Evolutionary conservation across 2,113 vertebrate genomes (phyloP), one percentile per base, ranked within the genome.

Genomic region (Arothron firmamentum): DNA sequence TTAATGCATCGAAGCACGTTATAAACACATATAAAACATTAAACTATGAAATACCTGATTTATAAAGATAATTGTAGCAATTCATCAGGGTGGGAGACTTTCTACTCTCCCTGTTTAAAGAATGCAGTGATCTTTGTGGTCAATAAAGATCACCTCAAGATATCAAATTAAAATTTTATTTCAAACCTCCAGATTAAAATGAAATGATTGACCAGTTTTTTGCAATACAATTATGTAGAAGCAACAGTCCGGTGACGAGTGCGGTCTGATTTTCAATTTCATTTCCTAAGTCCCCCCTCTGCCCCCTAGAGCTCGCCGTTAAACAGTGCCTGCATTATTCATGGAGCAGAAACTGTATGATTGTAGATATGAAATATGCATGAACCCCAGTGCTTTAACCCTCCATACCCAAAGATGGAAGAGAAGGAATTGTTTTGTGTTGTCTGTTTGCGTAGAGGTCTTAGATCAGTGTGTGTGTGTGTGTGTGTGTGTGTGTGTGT

Each of bases 311-410:
- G 45, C 72, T 82, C 68, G 66, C 76, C 67, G 59, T 83, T 87
- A 86, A 87, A 82, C 83, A 75, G 46, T 72, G 59, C 62, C 75
- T 89, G 74, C 79, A 89, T 89, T 87, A 89, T 89, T 72, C 85
- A 89, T 88, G 64, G 74, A 15, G n/a, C 48, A 66, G 80, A 85
- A 85, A 88, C 82, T 85, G 80, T 85, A 87, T 85, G 80, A 79
- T 71, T 52, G 70, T 72, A 60, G 59, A 54, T 66, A 83, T 89
- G 80, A 88, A 89, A 87, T 86, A 89, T 89, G 74, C 82, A 89
- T 88, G 80, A 87, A 81, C 34, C 52, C 65, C 49, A 34, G 51
- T 70, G 69, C 65, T 69, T 13, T 34, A 23, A 49, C 47, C 60
- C 34, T 15, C 21, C 51, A 14, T 4, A 21, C 51, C 21, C 13